Conservation (phyloP, 1,140 invertebrate genomes). For the Drepana arcuata region DNA sequence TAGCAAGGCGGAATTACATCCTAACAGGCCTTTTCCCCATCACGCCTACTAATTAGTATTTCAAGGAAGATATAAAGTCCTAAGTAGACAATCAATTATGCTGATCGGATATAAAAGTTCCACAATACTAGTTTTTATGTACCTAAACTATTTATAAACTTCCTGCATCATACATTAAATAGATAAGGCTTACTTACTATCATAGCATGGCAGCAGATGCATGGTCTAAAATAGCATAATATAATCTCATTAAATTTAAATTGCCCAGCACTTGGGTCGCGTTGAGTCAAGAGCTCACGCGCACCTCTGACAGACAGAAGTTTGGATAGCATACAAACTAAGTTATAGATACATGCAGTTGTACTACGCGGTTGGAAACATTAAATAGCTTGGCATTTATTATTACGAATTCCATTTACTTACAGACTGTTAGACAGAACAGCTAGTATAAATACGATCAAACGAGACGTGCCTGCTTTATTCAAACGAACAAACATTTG, state of each 20-base stretch:
- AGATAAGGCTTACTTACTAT: not conserved
- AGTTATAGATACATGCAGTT: conserved; percentile 32
- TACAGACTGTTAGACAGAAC: no score
- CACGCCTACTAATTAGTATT: no score
- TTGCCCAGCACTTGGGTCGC: conserved; percentile 51
- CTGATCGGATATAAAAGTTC: no score
- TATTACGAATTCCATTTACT: no score
- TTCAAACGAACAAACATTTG: no score
- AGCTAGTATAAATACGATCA: no score
- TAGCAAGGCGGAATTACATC: no score
- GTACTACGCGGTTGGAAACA: conserved; percentile 22
- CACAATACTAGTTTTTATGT: no score
- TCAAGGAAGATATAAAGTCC: no score
- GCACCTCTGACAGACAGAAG: conserved; percentile 13
- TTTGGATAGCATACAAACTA: conserved; percentile 37
- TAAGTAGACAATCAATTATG: no score
- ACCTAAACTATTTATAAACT: conserved; percentile 29
- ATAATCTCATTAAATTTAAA: conserved; percentile 66
- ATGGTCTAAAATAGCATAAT: conserved; percentile 56
- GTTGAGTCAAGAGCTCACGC: conserved; percentile 31
- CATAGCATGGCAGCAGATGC: conserved; percentile 30
- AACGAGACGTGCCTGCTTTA: no score
- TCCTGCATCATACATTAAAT: conserved; percentile 16
- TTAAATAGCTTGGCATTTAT: conserved; percentile 17
- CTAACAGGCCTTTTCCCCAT: no score